Percentiles rank a stretch among this genome's conserved stretches.
These are phyloP conservation scores for Mionectes macconnelli DNA, from an alignment of 2,113 vertebrate genomes.

Conservation along the genomic window DNA sequence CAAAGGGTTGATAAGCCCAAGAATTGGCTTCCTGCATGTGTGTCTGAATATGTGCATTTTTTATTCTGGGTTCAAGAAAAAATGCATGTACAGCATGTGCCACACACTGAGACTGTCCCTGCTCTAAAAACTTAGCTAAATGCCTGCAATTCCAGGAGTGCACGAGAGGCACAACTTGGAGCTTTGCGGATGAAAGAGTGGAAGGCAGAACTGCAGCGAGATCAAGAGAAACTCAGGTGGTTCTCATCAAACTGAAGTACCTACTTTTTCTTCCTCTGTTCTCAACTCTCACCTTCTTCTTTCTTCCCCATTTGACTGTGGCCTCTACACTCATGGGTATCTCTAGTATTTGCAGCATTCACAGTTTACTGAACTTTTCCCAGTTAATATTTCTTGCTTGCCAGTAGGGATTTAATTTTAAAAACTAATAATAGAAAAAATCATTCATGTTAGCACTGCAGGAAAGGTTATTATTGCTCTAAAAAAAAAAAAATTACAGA, in stretches of 20 bases:
- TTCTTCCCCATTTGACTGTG: not conserved
- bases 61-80: not conserved
- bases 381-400: not conserved
- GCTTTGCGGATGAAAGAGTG: not conserved
- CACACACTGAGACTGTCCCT: not conserved
- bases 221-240: not conserved
- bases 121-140: not conserved
- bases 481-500: not conserved
- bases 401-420: not conserved
- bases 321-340: not conserved
- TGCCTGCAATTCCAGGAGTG: not conserved
- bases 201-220: not conserved
- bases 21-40: not conserved
- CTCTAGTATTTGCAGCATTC: not conserved
- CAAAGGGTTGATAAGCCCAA: not conserved
- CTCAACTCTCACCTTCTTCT: not conserved
- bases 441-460: not conserved
- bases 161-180: accelerated
- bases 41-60: not conserved
- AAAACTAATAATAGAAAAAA: not conserved
- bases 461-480: not conserved
- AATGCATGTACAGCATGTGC: not conserved
- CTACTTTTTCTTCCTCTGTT: not conserved
- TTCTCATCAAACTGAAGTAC: not conserved
- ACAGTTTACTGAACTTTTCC: not conserved